Evolutionary conservation across 2,888 invertebrate genomes (phyloP).

Genomic region (Rhamphomyia laevipes): DNA sequence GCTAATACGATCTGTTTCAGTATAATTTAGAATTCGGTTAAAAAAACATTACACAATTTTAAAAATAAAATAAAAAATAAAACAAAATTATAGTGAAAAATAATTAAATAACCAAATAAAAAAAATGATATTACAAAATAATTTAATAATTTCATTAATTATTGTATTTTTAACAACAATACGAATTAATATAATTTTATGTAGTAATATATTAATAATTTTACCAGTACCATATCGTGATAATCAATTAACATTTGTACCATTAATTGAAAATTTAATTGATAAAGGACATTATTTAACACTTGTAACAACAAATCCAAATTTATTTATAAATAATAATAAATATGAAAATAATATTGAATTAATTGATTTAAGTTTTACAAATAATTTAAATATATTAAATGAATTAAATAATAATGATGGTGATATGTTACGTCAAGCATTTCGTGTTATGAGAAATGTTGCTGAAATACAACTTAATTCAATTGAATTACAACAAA

Average conservation of each 20-base stretch:
- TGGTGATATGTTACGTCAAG: conserved; percentile 19
- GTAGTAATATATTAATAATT: conserved; percentile 36
- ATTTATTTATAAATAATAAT: conserved; percentile 24
- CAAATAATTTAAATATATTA: conserved; percentile 18
- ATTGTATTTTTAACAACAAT: not conserved
- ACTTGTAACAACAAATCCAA: conserved; percentile 38
- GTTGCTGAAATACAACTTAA: conserved; percentile 20
- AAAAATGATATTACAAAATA: not conserved
- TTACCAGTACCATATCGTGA: conserved; percentile 38
- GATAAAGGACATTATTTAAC: conserved; percentile 39
- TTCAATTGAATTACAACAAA: conserved; percentile 20
- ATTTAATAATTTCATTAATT: not conserved
- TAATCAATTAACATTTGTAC: conserved; percentile 39
- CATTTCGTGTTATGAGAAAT: conserved; percentile 19
- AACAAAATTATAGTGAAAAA: not conserved
- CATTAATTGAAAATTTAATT: conserved; percentile 36
- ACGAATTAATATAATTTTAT: conserved; percentile 1
- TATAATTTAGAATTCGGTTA: not conserved
- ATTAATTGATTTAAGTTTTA: conserved; percentile 32
- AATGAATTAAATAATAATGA: conserved; percentile 16
- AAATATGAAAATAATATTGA: conserved; percentile 25
- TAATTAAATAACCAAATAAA: not conserved
- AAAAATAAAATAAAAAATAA: not conserved
- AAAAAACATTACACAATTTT: not conserved
- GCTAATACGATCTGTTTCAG: too few species aligned